These are phyloP conservation scores for Microcebus tavaratra DNA, from an alignment of 2,113 vertebrate species.

Conservation along the genomic window DNA sequence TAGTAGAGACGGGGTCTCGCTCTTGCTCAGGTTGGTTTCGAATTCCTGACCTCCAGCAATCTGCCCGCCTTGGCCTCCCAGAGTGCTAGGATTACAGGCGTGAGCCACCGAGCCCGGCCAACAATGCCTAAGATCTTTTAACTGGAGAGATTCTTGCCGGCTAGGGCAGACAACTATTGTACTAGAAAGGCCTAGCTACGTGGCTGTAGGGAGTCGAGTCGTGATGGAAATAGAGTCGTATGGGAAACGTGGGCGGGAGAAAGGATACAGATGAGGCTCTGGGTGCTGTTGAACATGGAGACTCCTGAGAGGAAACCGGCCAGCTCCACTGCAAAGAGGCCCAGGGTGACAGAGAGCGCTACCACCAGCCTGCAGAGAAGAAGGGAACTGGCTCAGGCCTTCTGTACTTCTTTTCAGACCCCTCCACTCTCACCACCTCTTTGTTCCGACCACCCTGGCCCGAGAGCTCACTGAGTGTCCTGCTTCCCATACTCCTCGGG, in stretches of 20 bases:
- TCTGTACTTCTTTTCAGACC: neutral
- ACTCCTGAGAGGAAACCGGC: constrained; percentile 91
- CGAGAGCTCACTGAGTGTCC: constrained; percentile 86
- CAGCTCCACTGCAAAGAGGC: constrained; percentile 90
- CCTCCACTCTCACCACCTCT: neutral
- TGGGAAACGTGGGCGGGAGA: neutral
- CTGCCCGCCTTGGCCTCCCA: too few relatives aligned
- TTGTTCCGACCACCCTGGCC: neutral
- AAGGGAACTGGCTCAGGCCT: neutral
- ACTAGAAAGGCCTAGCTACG: neutral
- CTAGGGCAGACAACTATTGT: neutral
- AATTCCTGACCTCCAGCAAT: too few relatives aligned
- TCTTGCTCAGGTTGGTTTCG: too few relatives aligned
- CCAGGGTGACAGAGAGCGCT: constrained; percentile 89
- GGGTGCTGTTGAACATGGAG: constrained; percentile 93
- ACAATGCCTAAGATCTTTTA: neutral
- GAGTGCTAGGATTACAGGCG: too few relatives aligned
- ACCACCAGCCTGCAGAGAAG: constrained; percentile 86
- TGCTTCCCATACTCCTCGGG: constrained; percentile 85
- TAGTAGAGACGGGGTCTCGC: too few relatives aligned
- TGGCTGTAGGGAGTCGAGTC: neutral
- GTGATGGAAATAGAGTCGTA: neutral
- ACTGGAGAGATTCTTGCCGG: neutral
- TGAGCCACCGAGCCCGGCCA: too few relatives aligned
- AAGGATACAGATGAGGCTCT: constrained; percentile 95